Base-by-base conservation (phyloP, 2,113 vertebrate species). In the Epinephelus lanceolatus region DNA sequence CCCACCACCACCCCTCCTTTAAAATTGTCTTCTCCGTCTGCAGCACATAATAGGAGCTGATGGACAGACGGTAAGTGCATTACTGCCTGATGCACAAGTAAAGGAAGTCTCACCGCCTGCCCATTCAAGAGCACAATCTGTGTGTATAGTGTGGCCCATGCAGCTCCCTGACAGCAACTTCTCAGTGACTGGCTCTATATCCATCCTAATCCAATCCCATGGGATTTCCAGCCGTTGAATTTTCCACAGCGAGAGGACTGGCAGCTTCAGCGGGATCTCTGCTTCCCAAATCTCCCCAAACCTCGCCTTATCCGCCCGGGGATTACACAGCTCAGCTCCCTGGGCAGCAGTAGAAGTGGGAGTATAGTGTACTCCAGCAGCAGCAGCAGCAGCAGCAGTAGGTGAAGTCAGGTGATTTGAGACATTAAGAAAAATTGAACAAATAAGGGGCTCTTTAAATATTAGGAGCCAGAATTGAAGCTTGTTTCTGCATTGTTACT, bases 151-250 rank as follows among this genome's bases (percentile, higher is more conserved):
- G 76, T 66, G 52, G 81, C 63, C 83, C 78, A 78, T 62, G 86
- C 77, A 75, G 86, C 84, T 93, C 83, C 84, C 82, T 88, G 89
- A 89, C 88, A 89, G 84, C 85, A 79, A 79, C 89, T 88, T 91
- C 87, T 92, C 91, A 76, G 81, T 90, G 90, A 91, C 89, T 92
- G 91, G 91, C 91, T 93, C 90, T 73, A 83, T 87, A 94, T 88
- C 89, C 85, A 85, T 84, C 81, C 89, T 95, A 94, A 95, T 95
- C 92, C 93, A 90, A 93, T 94, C 94, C 93, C 92, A 59, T 80
- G 85, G 91, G 94, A 94, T 92, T 94, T 89, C 90, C 87, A 87
- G 83, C 71, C 73, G 65, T 78, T 91, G 93, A 89, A 84, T 91
- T 37, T 92, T 92, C 91, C 80, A 89, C 92, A 81, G 88, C 89